Evolutionary conservation across 2,797 vertebrate species (phyloP).

Genomic region (Catharus ustulatus): DNA sequence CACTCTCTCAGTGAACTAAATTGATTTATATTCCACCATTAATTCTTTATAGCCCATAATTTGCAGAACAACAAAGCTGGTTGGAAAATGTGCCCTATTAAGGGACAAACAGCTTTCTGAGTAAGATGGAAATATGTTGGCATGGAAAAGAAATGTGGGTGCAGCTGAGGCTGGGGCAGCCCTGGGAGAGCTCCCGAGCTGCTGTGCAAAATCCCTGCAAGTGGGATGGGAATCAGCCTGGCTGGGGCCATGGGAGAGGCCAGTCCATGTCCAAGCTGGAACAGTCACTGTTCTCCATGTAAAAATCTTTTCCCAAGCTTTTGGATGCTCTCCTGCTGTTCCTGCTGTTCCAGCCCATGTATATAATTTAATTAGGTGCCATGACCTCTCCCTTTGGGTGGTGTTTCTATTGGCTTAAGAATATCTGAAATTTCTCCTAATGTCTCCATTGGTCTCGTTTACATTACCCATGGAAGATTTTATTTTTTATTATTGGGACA

Average conservation of each 20-base stretch:
- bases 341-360: background rate
- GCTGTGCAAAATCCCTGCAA: background rate
- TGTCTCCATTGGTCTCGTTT: background rate
- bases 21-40: slow-evolving; percentile 62
- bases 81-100: slow-evolving; percentile 2
- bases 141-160: background rate
- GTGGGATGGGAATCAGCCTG: background rate
- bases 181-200: background rate
- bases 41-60: slow-evolving; percentile 62
- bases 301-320: background rate
- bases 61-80: slow-evolving; percentile 20
- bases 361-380: background rate
- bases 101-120: slow-evolving; percentile 3
- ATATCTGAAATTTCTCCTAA: background rate
- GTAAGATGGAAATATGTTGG: background rate
- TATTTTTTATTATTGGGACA: background rate
- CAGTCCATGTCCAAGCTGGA: background rate
- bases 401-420: background rate
- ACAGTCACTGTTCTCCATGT: fast-evolving
- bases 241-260: background rate
- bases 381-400: background rate
- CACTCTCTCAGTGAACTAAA: slow-evolving; percentile 18
- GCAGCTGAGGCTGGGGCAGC: background rate
- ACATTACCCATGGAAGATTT: background rate
- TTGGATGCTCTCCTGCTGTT: background rate